These are phyloP conservation scores for Lepidurus couesii DNA, from an alignment of 1,140 invertebrate species.

Conservation along the genomic window DNA sequence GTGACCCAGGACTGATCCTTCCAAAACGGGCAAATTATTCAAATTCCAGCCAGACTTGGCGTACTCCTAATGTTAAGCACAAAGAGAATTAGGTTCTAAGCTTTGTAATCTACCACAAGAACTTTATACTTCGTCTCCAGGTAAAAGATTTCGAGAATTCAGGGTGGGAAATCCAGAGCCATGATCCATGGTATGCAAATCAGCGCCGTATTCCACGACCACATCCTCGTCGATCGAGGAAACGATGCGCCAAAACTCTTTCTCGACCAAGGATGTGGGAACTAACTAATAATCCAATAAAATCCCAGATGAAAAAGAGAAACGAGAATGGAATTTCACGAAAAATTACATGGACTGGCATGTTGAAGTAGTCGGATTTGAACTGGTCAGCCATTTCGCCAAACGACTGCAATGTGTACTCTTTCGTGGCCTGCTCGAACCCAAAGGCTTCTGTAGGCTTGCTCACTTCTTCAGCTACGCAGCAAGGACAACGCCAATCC, in stretches of 20 bases:
- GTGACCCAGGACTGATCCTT: conserved; percentile 86
- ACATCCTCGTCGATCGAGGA: conserved; percentile 95
- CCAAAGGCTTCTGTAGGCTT: conserved; percentile 94
- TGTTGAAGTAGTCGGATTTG: conserved; percentile 98
- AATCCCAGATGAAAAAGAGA: neutral
- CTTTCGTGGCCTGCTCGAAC: conserved; percentile 84
- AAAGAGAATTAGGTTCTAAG: conserved; percentile 29
- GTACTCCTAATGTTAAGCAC: conserved; percentile 59
- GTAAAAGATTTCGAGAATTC: conserved; percentile 53
- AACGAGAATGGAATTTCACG: neutral
- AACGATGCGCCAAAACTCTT: conserved; percentile 97
- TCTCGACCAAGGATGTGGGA: conserved; percentile 78
- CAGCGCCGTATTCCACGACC: conserved; percentile 96
- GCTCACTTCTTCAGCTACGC: conserved; percentile 86
- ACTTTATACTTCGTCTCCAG: conserved; percentile 49
- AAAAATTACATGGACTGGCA: conserved; percentile 75
- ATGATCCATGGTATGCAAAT: conserved; percentile 96
- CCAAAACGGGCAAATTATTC: conserved; percentile 90
- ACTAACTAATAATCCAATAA: conserved; percentile 63
- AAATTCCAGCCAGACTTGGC: conserved; percentile 95
- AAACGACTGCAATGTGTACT: conserved; percentile 94
- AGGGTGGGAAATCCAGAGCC: conserved; percentile 97
- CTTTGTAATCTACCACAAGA: neutral
- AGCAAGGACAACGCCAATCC: conserved; percentile 87
- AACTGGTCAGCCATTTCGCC: conserved; percentile 99